Conservation (phyloP, 2,797 vertebrate genomes). For the Scolopax bukidnonensis region DNA sequence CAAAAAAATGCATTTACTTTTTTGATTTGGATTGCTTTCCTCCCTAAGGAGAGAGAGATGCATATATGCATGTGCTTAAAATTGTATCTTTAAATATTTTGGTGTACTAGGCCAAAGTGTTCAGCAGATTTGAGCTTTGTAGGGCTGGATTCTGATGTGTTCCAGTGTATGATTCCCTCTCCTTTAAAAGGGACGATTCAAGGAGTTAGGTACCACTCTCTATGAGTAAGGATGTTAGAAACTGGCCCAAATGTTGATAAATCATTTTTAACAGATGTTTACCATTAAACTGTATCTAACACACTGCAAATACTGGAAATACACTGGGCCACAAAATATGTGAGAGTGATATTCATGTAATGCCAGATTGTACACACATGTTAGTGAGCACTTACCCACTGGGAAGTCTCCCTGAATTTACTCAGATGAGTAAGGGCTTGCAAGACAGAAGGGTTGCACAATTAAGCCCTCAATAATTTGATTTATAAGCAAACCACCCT, state of each 20-base stretch:
- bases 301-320: conserved; percentile 55
- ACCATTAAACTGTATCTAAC: conserved; percentile 60
- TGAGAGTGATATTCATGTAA: conserved; percentile 50
- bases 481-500: conserved; percentile 66
- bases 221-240: conserved; percentile 3
- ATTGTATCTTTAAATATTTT: neutral
- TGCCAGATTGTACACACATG: conserved; percentile 67
- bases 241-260: conserved; percentile 33
- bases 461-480: conserved; percentile 66
- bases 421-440: conserved; percentile 57
- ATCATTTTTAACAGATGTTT: conserved; percentile 57
- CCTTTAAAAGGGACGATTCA: neutral
- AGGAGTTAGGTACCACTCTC: neutral
- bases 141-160: neutral
- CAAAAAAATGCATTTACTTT: neutral
- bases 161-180: neutral
- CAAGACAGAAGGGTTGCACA: conserved; percentile 57
- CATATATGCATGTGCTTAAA: neutral
- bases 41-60: neutral
- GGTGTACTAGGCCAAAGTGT: neutral
- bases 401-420: conserved; percentile 48
- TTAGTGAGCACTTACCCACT: conserved; percentile 40
- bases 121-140: neutral
- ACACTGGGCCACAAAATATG: conserved; percentile 52
- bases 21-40: neutral